Conservation (phyloP, 2,113 vertebrate species). For the Stercorarius parasiticus region DNA sequence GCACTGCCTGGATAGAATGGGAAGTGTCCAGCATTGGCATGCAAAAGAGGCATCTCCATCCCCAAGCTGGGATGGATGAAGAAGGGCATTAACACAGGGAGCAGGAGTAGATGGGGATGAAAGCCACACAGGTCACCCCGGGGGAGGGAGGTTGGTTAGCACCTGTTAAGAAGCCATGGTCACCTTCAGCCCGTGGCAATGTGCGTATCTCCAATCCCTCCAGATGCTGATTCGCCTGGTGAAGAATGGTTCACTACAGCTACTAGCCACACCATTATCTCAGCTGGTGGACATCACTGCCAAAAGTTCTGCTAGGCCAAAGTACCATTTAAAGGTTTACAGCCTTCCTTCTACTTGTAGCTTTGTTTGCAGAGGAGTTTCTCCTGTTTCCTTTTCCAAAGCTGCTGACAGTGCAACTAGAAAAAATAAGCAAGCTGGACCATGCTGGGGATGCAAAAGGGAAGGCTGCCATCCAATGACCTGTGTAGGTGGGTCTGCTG, state of each 20-base stretch:
- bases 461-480: background rate
- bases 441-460: background rate
- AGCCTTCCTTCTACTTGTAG: background rate
- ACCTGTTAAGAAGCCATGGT: background rate
- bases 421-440: background rate
- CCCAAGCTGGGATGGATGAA: background rate
- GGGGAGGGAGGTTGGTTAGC: background rate
- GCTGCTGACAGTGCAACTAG: background rate
- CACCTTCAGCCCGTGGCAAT: background rate
- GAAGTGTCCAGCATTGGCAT: background rate
- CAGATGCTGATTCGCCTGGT: background rate
- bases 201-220: background rate
- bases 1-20: background rate
- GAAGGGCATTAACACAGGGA: background rate
- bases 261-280: background rate
- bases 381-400: background rate
- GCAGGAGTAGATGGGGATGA: background rate
- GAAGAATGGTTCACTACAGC: background rate
- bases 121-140: background rate
- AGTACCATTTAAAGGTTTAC: background rate
- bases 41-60: background rate
- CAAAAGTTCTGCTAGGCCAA: background rate
- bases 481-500: background rate
- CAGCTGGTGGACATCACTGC: background rate
- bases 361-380: background rate